These are phyloP conservation scores for Nyctalus aviator DNA, from an alignment of 2,797 vertebrate species.

Conservation along the genomic window DNA sequence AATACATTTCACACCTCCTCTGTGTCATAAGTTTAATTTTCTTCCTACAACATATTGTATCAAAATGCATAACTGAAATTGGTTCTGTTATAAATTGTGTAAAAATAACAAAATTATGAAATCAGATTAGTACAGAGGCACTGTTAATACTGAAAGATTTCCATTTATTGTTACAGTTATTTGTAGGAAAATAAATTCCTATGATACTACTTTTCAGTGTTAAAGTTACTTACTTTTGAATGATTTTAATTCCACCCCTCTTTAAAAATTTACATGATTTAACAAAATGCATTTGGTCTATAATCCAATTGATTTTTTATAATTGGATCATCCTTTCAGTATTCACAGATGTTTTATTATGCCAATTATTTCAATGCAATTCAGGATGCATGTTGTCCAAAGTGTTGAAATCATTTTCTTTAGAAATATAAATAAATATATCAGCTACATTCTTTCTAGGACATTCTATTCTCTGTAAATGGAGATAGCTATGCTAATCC, in stretches of 20 bases:
- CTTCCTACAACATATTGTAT: conserved; percentile 53
- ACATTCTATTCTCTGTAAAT: neutral
- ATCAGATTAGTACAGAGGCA: conserved; percentile 14
- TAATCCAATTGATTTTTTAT: neutral
- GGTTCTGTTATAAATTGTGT: conserved; percentile 41
- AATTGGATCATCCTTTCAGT: neutral
- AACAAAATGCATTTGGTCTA: neutral
- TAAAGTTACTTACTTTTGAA: neutral
- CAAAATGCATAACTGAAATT: conserved; percentile 62
- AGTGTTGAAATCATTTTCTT: neutral
- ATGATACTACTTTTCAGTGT: neutral
- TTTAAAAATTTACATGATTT: neutral
- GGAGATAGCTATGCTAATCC: no score
- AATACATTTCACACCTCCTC: conserved; percentile 78
- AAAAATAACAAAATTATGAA: conserved; percentile 65
- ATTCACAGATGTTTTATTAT: neutral
- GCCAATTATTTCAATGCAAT: neutral
- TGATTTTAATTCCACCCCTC: neutral
- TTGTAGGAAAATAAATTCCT: conserved; percentile 14
- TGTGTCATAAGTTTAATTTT: conserved; percentile 69
- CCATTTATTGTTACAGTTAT: conserved; percentile 16
- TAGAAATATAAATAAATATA: neutral
- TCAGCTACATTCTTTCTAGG: neutral
- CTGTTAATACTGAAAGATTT: neutral
- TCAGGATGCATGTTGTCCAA: neutral